Conservation (phyloP, 1,140 invertebrate species). For the Leptopilina clavipes region DNA sequence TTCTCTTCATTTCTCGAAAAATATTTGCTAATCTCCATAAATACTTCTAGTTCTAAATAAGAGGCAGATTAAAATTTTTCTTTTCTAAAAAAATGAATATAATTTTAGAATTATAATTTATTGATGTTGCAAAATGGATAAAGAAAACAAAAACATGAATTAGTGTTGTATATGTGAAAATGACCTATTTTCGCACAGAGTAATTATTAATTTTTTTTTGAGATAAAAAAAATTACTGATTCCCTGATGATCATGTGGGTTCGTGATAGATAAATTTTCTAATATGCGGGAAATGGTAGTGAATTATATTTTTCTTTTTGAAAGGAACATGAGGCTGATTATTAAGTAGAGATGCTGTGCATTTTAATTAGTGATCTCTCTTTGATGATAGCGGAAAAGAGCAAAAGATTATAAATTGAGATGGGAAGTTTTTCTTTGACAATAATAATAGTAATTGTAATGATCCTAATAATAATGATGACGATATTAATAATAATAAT, state of each 20-base stretch:
- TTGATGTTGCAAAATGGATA: neutral
- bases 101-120: too few relatives aligned
- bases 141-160: neutral
- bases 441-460: too few relatives aligned
- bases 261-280: neutral
- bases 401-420: too few relatives aligned
- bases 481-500: too few relatives aligned
- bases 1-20: neutral
- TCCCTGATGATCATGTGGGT: neutral
- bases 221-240: neutral
- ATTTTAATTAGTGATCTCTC: neutral
- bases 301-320: neutral
- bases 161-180: neutral
- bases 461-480: too few relatives aligned
- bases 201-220: neutral
- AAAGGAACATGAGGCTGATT: neutral
- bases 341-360: neutral
- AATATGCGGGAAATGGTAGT: neutral
- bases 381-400: neutral
- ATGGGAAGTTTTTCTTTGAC: too few relatives aligned
- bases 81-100: too few relatives aligned
- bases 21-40: neutral
- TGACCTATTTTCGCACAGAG: neutral
- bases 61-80: too few relatives aligned
- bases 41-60: too few relatives aligned